Evolutionary conservation across 1,140 invertebrate genomes (phyloP).

Genomic region (Tetramorium alpestre): DNA sequence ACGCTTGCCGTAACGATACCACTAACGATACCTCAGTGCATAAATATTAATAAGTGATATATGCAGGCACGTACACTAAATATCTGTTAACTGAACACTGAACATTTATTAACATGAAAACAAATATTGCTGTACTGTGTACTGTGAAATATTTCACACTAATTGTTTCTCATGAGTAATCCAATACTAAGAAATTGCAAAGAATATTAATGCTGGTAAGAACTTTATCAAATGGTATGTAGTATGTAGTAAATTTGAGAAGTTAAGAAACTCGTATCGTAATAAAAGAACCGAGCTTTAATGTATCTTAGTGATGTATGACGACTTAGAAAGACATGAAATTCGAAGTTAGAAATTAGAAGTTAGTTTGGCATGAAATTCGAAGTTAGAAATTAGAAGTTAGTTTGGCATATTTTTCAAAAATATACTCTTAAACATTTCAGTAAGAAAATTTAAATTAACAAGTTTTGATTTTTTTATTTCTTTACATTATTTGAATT

Average conservation of each 20-base stretch:
- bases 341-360: neutral
- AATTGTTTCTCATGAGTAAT: neutral
- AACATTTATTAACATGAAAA: neutral
- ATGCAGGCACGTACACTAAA: neutral
- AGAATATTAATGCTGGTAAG: neutral
- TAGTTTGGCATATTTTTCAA: neutral
- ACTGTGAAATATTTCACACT: neutral
- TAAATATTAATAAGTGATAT: slow-evolving; percentile 6
- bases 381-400: neutral
- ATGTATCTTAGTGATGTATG: neutral
- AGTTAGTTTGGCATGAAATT: neutral
- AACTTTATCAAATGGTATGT: slow-evolving; percentile 10
- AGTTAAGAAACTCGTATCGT: slow-evolving; percentile 1
- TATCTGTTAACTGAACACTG: neutral
- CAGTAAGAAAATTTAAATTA: neutral
- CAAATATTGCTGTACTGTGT: neutral
- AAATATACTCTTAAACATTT: neutral
- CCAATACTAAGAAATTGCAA: neutral
- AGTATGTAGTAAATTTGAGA: neutral
- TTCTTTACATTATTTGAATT: neutral
- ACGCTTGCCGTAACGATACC: neutral
- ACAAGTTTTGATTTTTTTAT: neutral
- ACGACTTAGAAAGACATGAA: neutral
- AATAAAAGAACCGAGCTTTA: neutral
- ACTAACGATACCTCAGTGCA: neutral